Evolutionary conservation across 1,140 invertebrate species (phyloP).

Genomic region (Drosophila albomicans): DNA sequence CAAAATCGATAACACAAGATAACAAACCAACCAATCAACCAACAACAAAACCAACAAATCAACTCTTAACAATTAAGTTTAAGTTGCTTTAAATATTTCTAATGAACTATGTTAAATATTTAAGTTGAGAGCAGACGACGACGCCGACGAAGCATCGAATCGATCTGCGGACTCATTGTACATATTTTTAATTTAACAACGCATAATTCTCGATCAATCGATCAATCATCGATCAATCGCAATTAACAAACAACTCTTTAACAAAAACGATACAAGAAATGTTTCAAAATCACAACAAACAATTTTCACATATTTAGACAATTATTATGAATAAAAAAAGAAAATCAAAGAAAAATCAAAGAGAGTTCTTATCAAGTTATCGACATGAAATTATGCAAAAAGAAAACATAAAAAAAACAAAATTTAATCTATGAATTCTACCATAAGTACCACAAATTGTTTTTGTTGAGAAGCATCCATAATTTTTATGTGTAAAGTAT

Average conservation of each 20-base stretch:
- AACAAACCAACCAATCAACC: conserved; percentile 17
- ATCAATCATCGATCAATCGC: conserved; percentile 35
- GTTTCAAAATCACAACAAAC: conserved; percentile 22
- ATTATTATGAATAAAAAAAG: background rate
- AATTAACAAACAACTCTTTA: conserved; percentile 46
- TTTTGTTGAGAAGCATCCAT: conserved; percentile 59
- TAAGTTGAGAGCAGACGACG: conserved; percentile 40
- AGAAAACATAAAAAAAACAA: background rate
- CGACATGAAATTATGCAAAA: conserved; percentile 41
- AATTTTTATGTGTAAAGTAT: conserved; percentile 61
- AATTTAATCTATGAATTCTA: conserved; percentile 56
- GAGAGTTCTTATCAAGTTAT: conserved; percentile 38
- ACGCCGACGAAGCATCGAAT: conserved; percentile 11
- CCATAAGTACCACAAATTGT: conserved; percentile 57
- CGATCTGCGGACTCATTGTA: conserved; percentile 38
- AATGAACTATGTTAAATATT: conserved; percentile 51
- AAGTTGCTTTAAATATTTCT: conserved; percentile 66
- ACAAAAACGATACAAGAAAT: conserved; percentile 14
- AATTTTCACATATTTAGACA: conserved; percentile 13
- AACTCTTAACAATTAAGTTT: conserved; percentile 54
- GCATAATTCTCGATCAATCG: conserved; percentile 48
- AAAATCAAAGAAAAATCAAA: conserved; percentile 32
- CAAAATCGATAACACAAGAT: conserved; percentile 31
- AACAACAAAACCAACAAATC: conserved; percentile 22
- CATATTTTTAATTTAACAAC: conserved; percentile 38